A percentile compares a stretch with the other conserved stretches of the same genome.
These are phyloP conservation scores for Octopus sinensis DNA, from an alignment of 1,140 invertebrate genomes.

Conservation along the genomic window DNA sequence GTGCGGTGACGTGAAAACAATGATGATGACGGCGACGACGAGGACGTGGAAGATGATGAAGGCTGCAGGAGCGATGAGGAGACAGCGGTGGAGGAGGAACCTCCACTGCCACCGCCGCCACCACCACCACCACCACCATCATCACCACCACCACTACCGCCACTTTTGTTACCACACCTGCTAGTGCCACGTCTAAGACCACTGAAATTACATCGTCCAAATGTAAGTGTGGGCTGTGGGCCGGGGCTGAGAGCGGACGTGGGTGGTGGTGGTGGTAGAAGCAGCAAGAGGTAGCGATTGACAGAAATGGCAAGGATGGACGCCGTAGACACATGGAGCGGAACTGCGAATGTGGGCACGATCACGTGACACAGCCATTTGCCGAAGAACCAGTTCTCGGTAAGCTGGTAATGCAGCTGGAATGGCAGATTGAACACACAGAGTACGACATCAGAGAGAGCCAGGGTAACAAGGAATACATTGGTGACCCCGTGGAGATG, in stretches of 20 bases:
- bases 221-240: conserved; percentile 76
- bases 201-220: conserved; percentile 68
- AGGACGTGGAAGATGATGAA: too few relatives aligned
- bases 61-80: too few relatives aligned
- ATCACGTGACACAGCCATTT: conserved; percentile 47
- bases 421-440: conserved; percentile 82
- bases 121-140: conserved; percentile 32
- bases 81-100: conserved; percentile 53
- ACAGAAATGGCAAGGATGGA: conserved; percentile 71
- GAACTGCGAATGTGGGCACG: conserved; percentile 60
- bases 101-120: conserved; percentile 78
- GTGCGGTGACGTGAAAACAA: background rate
- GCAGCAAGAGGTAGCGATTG: conserved; percentile 68
- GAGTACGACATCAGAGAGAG: conserved; percentile 87
- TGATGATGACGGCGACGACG: too few relatives aligned
- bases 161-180: conserved; percentile 70
- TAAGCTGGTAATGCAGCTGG: conserved; percentile 76
- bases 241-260: too few relatives aligned
- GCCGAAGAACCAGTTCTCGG: conserved; percentile 79
- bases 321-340: conserved; percentile 69
- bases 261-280: conserved; percentile 58
- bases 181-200: conserved; percentile 48
- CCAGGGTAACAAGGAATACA: conserved; percentile 94
- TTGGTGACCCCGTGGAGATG: conserved; percentile 97
- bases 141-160: conserved; percentile 45